Evolutionary conservation across 2,888 invertebrate species (phyloP).

Genomic region (Drosophila yooni): DNA sequence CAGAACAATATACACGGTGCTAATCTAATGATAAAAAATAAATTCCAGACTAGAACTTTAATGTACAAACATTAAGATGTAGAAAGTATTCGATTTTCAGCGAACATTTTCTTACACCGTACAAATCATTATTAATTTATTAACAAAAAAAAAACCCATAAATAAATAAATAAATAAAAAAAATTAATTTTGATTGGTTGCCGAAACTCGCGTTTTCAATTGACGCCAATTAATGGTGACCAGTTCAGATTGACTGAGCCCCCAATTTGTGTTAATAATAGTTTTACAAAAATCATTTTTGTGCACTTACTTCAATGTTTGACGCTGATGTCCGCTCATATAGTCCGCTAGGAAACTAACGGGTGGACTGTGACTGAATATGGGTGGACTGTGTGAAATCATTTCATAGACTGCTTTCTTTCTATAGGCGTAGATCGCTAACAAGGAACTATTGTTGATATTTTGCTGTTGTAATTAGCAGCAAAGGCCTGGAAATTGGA

Average conservation of each 20-base stretch:
- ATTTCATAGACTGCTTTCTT: constrained; percentile 84
- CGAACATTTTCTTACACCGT: too few relatives aligned
- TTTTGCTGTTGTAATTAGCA: constrained; percentile 27
- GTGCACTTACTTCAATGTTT: constrained; percentile 82
- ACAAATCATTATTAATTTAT: not conserved
- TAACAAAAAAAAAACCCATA: not conserved
- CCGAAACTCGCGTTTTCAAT: constrained; percentile 61
- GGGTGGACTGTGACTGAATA: constrained; percentile 90
- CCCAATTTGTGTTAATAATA: constrained; percentile 32
- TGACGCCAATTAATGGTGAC: constrained; percentile 52
- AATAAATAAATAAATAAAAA: not conserved
- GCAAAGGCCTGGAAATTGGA: constrained; percentile 58
- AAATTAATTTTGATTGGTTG: constrained; percentile 56
- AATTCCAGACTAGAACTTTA: constrained; percentile 21
- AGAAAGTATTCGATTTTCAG: not conserved
- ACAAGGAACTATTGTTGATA: constrained; percentile 67
- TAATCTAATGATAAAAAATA: constrained; percentile 52
- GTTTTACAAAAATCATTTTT: constrained; percentile 25
- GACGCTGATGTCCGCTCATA: constrained; percentile 85
- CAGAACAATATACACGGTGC: constrained; percentile 25
- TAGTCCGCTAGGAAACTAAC: constrained; percentile 88
- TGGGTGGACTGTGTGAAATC: constrained; percentile 89
- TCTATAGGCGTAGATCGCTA: constrained; percentile 49
- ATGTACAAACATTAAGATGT: not conserved
- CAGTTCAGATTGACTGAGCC: constrained; percentile 17